Base-by-base conservation (phyloP, 2,888 invertebrate genomes). In the Lithophane leautieri region DNA sequence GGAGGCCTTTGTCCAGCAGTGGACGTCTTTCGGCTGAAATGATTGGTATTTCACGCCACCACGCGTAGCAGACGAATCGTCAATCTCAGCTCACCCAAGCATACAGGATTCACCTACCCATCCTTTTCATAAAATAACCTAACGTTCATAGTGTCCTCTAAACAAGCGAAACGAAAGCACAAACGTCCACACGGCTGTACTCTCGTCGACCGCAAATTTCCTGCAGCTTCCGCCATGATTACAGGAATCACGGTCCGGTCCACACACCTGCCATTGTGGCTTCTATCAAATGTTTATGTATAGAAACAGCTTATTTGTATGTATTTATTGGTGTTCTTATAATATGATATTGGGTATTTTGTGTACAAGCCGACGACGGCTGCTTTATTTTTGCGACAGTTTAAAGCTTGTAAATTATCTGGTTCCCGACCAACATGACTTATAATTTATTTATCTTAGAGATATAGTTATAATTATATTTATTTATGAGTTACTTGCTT, bases 191-290 rank as follows among this genome's bases (percentile, higher is more conserved):
- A 71, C 81, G 69, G 79, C 86, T 63, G 75, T 82, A 81, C 86
- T 85, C 88, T 83, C 77, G 79, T 58, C 79, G 89, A 96, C 96
- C 96, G 96, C 96, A 96, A 96, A 96, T 96, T 95, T 96, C 96
- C 96, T 95, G 93, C 89, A 80, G 87, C 90, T 92, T 93, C 94
- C 92, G 90, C 81, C 84, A 85, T 93, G 95, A 95, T 95, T 94
- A 93, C 93, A 95, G 96, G 96, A 96, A 93, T 93, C 94, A 96
- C 95, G 96, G 85, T 95, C 86, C 89, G 86, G 63, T 92, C 92
- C 90, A 90, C 95, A 91, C 96, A 96, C 95, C 96, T 95, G 95
- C 94, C 89, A 34, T 76, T 91, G 91, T 70, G 91, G 91, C 89
- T 91, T 87, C 82, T 79, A 84, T 86, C 84, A 79, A 85, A 81